Percentiles rank a stretch among this genome's conserved stretches.
These are phyloP conservation scores for Drosophila santomea DNA, from an alignment of 1,140 invertebrate species.

Conservation along the genomic window DNA sequence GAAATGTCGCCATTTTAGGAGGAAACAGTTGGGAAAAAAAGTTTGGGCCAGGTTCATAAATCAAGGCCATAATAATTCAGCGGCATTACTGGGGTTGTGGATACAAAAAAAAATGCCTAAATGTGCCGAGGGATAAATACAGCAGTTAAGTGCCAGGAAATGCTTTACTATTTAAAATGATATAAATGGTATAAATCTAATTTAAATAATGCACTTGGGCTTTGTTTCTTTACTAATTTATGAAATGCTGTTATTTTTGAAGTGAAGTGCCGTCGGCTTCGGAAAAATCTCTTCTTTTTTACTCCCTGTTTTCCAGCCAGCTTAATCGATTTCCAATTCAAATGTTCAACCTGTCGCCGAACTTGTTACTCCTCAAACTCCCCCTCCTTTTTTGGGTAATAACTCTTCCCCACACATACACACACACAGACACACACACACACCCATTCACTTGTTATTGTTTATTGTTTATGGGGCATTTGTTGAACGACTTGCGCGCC, in stretches of 20 bases:
- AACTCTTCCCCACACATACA: slow-evolving; percentile 16
- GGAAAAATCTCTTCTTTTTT: not conserved
- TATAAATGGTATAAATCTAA: not conserved
- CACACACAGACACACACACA: slow-evolving; percentile 2
- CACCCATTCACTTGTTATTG: slow-evolving; percentile 24
- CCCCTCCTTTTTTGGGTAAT: not conserved
- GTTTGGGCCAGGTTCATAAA: slow-evolving; percentile 38
- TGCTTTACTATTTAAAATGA: not conserved
- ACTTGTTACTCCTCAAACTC: not conserved
- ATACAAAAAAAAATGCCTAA: not conserved
- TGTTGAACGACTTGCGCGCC: slow-evolving; percentile 46
- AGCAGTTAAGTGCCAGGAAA: not conserved
- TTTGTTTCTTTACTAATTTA: too few species aligned
- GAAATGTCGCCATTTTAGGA: slow-evolving; percentile 66
- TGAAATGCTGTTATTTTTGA: too few species aligned
- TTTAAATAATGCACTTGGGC: not conserved
- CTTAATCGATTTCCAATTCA: not conserved
- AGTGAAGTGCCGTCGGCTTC: not conserved
- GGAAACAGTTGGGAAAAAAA: slow-evolving; percentile 6
- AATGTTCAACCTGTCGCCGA: slow-evolving; percentile 11
- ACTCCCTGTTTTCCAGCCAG: too few species aligned
- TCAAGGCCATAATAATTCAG: slow-evolving; percentile 45
- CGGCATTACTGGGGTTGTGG: not conserved
- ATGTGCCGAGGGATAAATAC: not conserved
- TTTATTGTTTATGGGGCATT: slow-evolving; percentile 54